Conservation (phyloP, 2,113 vertebrate species). For the Carassius gibelio region DNA sequence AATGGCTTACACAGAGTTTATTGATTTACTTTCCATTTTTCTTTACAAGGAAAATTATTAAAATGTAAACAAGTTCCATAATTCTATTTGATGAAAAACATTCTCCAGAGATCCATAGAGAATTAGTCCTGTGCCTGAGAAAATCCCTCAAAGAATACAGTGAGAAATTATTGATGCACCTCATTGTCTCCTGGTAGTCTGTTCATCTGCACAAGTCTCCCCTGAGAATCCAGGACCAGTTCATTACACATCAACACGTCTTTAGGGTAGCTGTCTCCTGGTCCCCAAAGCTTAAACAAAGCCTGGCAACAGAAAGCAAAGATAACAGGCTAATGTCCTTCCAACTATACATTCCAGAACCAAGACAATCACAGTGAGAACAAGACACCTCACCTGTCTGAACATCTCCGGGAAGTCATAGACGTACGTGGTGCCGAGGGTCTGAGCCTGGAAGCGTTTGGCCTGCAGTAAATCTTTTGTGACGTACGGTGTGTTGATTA, state of each 20-base stretch:
- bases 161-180: slow-evolving; percentile 66
- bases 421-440: slow-evolving; percentile 92
- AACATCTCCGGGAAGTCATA: slow-evolving; percentile 98
- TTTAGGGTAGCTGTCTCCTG: slow-evolving; percentile 76
- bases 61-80: neutral
- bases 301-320: slow-evolving; percentile 73
- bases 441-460: slow-evolving; percentile 96
- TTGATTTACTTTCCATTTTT: neutral
- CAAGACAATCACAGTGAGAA: slow-evolving; percentile 5
- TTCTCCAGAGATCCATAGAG: neutral
- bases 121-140: neutral
- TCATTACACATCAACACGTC: slow-evolving; percentile 89
- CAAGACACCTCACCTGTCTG: slow-evolving; percentile 80
- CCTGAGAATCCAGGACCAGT: slow-evolving; percentile 87
- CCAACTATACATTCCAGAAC: neutral
- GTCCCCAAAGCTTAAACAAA: slow-evolving; percentile 89
- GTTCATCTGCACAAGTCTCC: slow-evolving; percentile 90
- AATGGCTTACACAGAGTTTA: neutral
- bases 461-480: slow-evolving; percentile 98
- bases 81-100: neutral
- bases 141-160: neutral
- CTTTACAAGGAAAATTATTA: neutral
- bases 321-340: neutral
- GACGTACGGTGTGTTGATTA: slow-evolving; percentile 94
- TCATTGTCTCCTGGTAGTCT: slow-evolving; percentile 91